phyloP scores from a whole-genome alignment of 1,140 invertebrate species.

The Gryllus bimaculatus region DNA sequence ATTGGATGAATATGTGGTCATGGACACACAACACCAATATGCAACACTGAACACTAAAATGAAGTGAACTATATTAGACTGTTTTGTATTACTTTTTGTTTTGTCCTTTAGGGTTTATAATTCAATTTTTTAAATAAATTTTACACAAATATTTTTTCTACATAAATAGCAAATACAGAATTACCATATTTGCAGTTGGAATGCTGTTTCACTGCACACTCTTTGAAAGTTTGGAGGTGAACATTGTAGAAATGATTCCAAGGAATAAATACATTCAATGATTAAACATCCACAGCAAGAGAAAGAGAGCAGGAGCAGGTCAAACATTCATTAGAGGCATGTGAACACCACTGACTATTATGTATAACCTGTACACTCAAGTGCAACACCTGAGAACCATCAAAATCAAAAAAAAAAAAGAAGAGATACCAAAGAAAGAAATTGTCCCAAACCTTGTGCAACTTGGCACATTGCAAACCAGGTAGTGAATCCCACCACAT shows the following conservation, averaged over 20 bases:
- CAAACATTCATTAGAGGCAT: background rate
- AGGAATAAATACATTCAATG: background rate
- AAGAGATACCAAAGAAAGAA: slow-evolving; percentile 15
- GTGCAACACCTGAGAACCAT: background rate
- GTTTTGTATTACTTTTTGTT: no score
- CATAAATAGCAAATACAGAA: no score
- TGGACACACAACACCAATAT: no score
- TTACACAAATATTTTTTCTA: no score
- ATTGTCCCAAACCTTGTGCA: slow-evolving; percentile 41
- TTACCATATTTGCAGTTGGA: background rate
- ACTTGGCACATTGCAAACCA: slow-evolving; percentile 45
- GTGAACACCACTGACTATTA: background rate
- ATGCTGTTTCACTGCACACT: background rate
- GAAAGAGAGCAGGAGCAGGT: slow-evolving; percentile 7
- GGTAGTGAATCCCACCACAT: slow-evolving; percentile 44
- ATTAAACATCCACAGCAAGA: background rate
- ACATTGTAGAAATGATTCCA: background rate
- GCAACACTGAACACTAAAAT: no score
- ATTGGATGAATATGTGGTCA: background rate
- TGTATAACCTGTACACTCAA: background rate
- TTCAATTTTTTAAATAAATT: no score
- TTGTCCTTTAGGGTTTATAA: no score
- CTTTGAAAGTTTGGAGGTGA: background rate
- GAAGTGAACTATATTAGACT: no score
- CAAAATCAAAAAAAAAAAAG: background rate